Percentiles rank a stretch among this genome's conserved stretches.
Evolutionary conservation across 2,113 vertebrate species (phyloP).

Genomic region (Lipophrys pholis): DNA sequence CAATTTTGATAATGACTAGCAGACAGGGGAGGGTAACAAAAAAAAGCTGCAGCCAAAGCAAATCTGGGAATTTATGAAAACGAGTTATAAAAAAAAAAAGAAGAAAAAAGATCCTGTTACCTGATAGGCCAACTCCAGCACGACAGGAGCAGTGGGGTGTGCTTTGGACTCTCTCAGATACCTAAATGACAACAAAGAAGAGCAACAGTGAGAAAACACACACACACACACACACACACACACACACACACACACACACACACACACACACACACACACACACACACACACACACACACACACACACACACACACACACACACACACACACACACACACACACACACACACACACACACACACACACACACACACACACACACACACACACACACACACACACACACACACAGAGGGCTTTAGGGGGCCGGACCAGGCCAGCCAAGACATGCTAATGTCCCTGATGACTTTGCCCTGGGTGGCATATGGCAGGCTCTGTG

Average conservation of each 20-base stretch:
- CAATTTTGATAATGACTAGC: conserved; percentile 94
- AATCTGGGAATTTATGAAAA: conserved; percentile 63
- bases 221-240: conserved; percentile 50
- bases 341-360: conserved; percentile 47
- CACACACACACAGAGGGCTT: conserved; percentile 85
- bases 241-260: conserved; percentile 83
- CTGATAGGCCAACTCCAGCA: conserved; percentile 96
- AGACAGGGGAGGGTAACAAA: conserved; percentile 78
- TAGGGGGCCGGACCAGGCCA: conserved; percentile 81
- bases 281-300: conserved; percentile 83
- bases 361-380: conserved; percentile 47
- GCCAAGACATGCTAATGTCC: conserved; percentile 84
- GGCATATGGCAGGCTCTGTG: conserved; percentile 82
- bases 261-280: conserved; percentile 83
- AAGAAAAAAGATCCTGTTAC: conserved; percentile 81
- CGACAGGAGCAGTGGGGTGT: conserved; percentile 88
- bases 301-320: conserved; percentile 78
- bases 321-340: conserved; percentile 46
- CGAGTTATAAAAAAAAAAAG: conserved; percentile 23
- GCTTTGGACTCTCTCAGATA: conserved; percentile 88
- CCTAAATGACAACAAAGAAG: conserved; percentile 86
- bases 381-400: conserved; percentile 56
- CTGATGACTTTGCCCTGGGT: conserved; percentile 80
- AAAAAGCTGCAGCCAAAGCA: conserved; percentile 79
- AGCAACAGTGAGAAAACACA: conserved; percentile 61